Percentiles rank a stretch among this genome's conserved stretches.
Conservation (phyloP, 1,140 invertebrate species). For the Pinna nobilis region DNA sequence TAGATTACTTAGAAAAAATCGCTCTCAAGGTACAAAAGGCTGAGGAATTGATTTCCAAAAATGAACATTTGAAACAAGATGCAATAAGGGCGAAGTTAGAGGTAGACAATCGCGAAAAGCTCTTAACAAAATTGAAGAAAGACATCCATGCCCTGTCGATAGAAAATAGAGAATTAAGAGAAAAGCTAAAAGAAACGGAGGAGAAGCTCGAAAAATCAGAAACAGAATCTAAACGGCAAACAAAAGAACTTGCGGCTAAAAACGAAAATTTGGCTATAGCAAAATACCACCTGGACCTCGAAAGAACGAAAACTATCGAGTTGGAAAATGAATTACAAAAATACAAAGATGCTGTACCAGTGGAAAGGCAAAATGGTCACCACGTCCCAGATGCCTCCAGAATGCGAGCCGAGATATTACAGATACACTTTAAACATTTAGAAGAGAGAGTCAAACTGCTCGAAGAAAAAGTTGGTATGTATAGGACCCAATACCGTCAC, state of each 20-base stretch:
- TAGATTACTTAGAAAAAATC: slow-evolving; percentile 14
- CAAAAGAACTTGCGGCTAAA: slow-evolving; percentile 36
- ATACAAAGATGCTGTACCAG: not conserved
- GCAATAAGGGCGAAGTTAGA: slow-evolving; percentile 47
- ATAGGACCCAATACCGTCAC: slow-evolving; percentile 21
- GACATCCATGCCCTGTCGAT: slow-evolving; percentile 26
- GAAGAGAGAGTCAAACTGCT: slow-evolving; percentile 36
- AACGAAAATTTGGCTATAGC: slow-evolving; percentile 26
- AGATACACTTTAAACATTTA: slow-evolving; percentile 10
- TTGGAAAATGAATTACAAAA: slow-evolving; percentile 31
- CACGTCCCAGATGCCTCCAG: not conserved
- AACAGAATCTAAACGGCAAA: slow-evolving; percentile 29
- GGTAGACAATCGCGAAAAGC: slow-evolving; percentile 41
- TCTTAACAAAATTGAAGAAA: slow-evolving; percentile 29
- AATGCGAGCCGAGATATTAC: not conserved
- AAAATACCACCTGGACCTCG: slow-evolving; percentile 29
- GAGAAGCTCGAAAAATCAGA: slow-evolving; percentile 41
- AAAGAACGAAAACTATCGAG: slow-evolving; percentile 28
- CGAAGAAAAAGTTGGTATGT: slow-evolving; percentile 38
- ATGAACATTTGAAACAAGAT: slow-evolving; percentile 43
- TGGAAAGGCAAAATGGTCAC: not conserved
- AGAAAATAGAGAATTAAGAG: slow-evolving; percentile 41
- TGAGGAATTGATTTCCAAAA: slow-evolving; percentile 36
- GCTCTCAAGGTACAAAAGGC: slow-evolving; percentile 33
- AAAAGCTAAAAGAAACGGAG: slow-evolving; percentile 30